These are phyloP conservation scores for Parotocinclus haroldoi DNA, from an alignment of 2,797 vertebrate genomes.

Conservation along the genomic window DNA sequence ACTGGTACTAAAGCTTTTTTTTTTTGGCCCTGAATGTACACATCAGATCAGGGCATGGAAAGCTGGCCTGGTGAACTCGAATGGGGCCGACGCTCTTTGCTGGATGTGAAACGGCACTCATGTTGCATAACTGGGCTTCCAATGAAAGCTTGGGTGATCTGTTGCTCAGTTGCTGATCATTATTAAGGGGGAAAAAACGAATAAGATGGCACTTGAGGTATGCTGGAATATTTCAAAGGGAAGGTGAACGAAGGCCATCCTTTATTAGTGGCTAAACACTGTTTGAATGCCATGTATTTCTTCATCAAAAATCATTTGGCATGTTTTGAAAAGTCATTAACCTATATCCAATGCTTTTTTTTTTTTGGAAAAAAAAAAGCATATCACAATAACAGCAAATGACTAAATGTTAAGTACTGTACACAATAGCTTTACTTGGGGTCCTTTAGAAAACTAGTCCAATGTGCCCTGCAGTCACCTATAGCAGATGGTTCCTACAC, in stretches of 20 bases:
- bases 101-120: slow-evolving; percentile 40
- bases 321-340: slow-evolving; percentile 57
- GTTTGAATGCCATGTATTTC: slow-evolving; percentile 26
- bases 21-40: slow-evolving; percentile 66
- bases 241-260: slow-evolving; percentile 62
- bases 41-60: slow-evolving; percentile 56
- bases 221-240: slow-evolving; percentile 76
- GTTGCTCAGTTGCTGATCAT: slow-evolving; percentile 62
- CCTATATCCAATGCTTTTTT: slow-evolving; percentile 55
- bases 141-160: slow-evolving; percentile 50
- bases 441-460: slow-evolving; percentile 55
- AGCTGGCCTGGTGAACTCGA: slow-evolving; percentile 28
- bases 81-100: slow-evolving; percentile 7
- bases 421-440: slow-evolving; percentile 80
- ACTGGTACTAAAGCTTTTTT: slow-evolving; percentile 82
- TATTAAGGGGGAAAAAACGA: slow-evolving; percentile 38
- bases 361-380: no score
- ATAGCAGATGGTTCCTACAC: slow-evolving; percentile 61
- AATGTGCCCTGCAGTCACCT: slow-evolving; percentile 55
- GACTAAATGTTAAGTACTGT: slow-evolving; percentile 72
- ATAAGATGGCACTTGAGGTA: slow-evolving; percentile 74
- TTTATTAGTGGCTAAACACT: slow-evolving; percentile 59
- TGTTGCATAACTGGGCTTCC: background rate
- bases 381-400: slow-evolving; percentile 66
- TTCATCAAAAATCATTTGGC: background rate